These are phyloP conservation scores for Leptinotarsa haldemani DNA, from an alignment of 2,888 invertebrate species.

Conservation along the genomic window DNA sequence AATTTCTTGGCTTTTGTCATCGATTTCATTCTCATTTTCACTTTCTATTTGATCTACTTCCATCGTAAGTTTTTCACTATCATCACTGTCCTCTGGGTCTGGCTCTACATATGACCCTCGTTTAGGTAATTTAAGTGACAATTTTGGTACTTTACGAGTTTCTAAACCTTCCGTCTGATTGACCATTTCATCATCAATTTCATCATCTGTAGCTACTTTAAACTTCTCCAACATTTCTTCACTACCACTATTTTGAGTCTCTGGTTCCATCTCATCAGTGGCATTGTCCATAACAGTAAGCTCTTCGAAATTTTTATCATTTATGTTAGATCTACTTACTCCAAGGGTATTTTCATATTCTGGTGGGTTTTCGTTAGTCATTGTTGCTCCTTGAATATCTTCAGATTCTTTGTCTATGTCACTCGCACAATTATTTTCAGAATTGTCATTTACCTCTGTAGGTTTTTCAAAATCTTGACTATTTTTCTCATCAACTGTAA, in stretches of 20 bases:
- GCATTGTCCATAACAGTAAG: background rate
- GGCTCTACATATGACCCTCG: slow-evolving; percentile 58
- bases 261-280: background rate
- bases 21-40: slow-evolving; percentile 63
- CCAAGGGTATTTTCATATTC: slow-evolving; percentile 3
- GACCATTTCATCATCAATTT: slow-evolving; percentile 8
- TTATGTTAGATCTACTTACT: background rate
- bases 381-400: background rate
- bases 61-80: slow-evolving; percentile 72
- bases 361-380: background rate
- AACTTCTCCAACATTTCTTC: slow-evolving; percentile 43
- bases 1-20: slow-evolving; percentile 44
- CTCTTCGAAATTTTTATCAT: background rate
- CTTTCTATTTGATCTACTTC: slow-evolving; percentile 68
- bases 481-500: slow-evolving; percentile 7
- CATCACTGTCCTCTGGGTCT: slow-evolving; percentile 67
- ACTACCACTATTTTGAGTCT: slow-evolving; percentile 22
- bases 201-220: slow-evolving; percentile 28
- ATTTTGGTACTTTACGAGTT: slow-evolving; percentile 72
- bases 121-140: slow-evolving; percentile 72
- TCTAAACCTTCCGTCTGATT: slow-evolving; percentile 53
- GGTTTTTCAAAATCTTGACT: slow-evolving; percentile 9
- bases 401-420: slow-evolving; percentile 17
- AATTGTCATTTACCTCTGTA: background rate
- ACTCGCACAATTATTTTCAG: background rate